Evolutionary conservation across 2,113 vertebrate genomes (phyloP), one percentile per base, ranked within the genome.

Genomic region (Scomber japonicus): DNA sequence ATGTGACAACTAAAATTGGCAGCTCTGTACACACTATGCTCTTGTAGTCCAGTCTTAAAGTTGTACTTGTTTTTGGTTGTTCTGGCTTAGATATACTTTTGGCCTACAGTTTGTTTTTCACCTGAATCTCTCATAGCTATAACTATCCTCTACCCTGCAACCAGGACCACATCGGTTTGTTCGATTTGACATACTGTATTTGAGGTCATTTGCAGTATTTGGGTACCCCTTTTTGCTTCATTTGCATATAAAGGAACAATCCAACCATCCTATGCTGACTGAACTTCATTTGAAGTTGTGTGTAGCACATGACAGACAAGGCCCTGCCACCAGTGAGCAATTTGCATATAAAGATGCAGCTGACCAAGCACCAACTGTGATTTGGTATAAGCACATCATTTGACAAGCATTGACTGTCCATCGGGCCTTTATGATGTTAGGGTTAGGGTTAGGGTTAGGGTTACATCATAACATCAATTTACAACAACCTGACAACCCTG

Each of bases 311-410:
- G 24, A 27, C 24, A 27, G 24, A 27, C 24, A 3, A 27, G 24
- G 24, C 24, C 24, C 24, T 27, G 24, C 24, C 2, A 27, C 24
- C 24, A 27, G 24, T 17, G 46, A 46, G 24, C 48, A 60, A 53
- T 85, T 73, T 78, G 56, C 50, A 73, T 63, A n/a, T 55, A 46
- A 68, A 61, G 30, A 61, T 40, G 49, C 4, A 4, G 35, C 60
- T 46, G 53, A 60, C 56, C 5, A 15, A 77, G 48, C 46, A 27
- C 31, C 72, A 60, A 21, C 30, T 56, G n/a, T 27, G 24, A 27
- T 27, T 27, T 27, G 24, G 24, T 55, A 66, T 30, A 71, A 72
- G 62, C 49, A 14, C 11, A 13, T 5, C n/a, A 63, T 15, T 77
- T 15, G 27, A 71, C n/a, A 14, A 51, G 48, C n/a, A 54, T 13